Evolutionary conservation across 2,888 invertebrate genomes (phyloP).

Genomic region (Hoplodrina blanda): DNA sequence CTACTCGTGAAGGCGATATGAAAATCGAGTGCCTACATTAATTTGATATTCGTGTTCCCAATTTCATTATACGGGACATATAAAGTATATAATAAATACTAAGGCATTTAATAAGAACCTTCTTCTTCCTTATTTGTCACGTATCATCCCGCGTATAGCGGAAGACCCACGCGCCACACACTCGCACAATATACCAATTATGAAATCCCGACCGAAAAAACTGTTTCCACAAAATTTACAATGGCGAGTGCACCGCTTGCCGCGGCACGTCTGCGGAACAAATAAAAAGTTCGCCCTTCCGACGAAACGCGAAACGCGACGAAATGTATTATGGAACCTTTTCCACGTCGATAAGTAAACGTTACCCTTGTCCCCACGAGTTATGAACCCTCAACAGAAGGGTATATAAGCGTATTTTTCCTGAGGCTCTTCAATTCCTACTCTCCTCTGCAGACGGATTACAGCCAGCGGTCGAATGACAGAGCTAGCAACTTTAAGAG

Average conservation of each 20-base stretch:
- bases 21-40: conserved; percentile 27
- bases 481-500: conserved; percentile 73
- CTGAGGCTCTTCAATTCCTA: conserved; percentile 63
- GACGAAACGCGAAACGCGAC: conserved; percentile 73
- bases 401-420: conserved; percentile 78
- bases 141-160: background rate
- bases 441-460: conserved; percentile 68
- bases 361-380: conserved; percentile 84
- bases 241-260: conserved; percentile 63
- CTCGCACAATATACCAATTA: conserved; percentile 53
- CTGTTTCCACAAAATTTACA: conserved; percentile 73
- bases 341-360: conserved; percentile 88
- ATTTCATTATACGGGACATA: conserved; percentile 25
- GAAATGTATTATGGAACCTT: conserved; percentile 84
- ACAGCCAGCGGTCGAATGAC: conserved; percentile 64
- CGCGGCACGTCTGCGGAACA: conserved; percentile 71
- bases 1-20: conserved; percentile 24
- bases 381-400: conserved; percentile 80
- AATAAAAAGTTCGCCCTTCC: conserved; percentile 79
- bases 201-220: conserved; percentile 59
- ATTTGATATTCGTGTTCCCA: conserved; percentile 35
- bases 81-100: conserved; percentile 39
- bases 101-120: conserved; percentile 16
- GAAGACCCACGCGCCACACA: background rate
- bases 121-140: conserved; percentile 18